Conservation (phyloP, 2,113 vertebrate species). For the Deroptyus accipitrinus region DNA sequence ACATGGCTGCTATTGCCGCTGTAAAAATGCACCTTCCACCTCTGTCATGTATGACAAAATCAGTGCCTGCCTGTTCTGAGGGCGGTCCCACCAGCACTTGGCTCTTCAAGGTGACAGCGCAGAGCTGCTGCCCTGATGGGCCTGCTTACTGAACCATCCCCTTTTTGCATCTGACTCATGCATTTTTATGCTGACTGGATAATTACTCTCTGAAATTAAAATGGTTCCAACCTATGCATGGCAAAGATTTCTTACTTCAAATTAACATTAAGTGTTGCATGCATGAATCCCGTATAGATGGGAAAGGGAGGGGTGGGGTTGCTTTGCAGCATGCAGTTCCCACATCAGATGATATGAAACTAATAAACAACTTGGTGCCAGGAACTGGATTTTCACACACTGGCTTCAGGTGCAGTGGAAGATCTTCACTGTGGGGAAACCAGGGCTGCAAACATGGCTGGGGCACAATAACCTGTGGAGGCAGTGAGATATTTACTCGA, state of each 20-base stretch:
- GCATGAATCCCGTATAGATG: background rate
- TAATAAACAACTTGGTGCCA: background rate
- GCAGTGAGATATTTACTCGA: background rate
- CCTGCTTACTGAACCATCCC: background rate
- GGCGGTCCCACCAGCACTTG: rapidly evolving
- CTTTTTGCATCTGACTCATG: background rate
- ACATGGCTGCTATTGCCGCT: background rate
- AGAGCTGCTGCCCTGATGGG: background rate
- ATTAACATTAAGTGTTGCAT: background rate
- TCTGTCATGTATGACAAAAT: background rate
- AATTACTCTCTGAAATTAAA: background rate
- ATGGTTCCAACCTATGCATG: background rate
- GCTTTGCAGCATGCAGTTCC: background rate
- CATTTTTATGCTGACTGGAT: background rate
- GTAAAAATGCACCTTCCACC: background rate
- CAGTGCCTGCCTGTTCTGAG: background rate
- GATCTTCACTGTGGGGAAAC: background rate
- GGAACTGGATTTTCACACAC: background rate
- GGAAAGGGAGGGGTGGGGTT: background rate
- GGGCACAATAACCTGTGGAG: background rate
- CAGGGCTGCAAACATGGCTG: background rate
- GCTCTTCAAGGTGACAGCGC: background rate
- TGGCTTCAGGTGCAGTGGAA: background rate
- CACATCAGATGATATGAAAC: background rate
- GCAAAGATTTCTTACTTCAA: background rate